These are phyloP conservation scores for Leptobrachium leishanense DNA, from an alignment of 2,113 vertebrate species.

Conservation along the genomic window DNA sequence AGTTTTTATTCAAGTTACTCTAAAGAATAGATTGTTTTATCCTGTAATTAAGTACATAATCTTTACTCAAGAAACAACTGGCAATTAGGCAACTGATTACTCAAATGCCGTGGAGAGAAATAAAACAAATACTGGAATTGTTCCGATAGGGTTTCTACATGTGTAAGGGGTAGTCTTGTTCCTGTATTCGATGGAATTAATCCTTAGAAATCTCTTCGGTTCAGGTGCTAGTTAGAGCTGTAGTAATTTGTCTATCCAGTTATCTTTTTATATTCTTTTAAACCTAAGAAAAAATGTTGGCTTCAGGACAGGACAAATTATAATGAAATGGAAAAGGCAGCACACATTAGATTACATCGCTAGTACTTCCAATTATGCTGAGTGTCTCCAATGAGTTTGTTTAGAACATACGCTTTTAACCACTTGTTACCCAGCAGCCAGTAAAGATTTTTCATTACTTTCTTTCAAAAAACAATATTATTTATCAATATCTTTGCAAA, in stretches of 20 bases:
- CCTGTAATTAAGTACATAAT: not conserved
- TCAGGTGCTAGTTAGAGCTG: conserved; percentile 17
- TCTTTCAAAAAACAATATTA: not conserved
- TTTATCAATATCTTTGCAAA: not conserved
- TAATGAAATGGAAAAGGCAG: not conserved
- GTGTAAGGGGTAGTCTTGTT: conserved; percentile 40
- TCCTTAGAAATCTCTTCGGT: conserved; percentile 32
- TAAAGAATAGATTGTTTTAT: not conserved
- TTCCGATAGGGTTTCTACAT: conserved; percentile 6
- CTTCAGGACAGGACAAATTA: not conserved
- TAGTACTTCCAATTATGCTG: not conserved
- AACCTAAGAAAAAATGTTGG: conserved; percentile 11
- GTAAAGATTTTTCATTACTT: not conserved
- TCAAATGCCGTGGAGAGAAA: conserved; percentile 9
- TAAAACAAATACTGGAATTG: conserved; percentile 5
- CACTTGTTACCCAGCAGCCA: not conserved
- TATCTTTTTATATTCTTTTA: conserved; percentile 11
- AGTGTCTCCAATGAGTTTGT: not conserved
- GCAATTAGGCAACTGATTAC: conserved; percentile 21
- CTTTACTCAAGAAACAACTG: not conserved
- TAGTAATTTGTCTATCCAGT: conserved; percentile 37
- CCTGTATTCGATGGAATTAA: conserved; percentile 31
- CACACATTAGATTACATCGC: not conserved
- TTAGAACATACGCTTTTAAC: not conserved
- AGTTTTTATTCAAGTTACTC: not conserved